Percentiles rank a stretch among this genome's conserved stretches.
Conservation (phyloP, 2,888 invertebrate species). For the Toxonevra muliebris region DNA sequence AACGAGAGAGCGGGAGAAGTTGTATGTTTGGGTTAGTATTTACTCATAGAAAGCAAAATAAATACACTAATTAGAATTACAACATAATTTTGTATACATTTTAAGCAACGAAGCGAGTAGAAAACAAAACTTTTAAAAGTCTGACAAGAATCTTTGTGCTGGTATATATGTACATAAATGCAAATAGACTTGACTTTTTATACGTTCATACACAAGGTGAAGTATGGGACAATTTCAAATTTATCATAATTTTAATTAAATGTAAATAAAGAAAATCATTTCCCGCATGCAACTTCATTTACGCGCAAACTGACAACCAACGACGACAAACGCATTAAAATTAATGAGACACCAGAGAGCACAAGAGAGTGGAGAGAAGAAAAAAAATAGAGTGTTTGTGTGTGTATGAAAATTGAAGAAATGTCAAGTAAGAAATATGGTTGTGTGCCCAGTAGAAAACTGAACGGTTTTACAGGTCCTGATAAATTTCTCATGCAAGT, state of each 20-base stretch:
- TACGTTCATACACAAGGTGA: background rate
- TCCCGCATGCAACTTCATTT: slow-evolving; percentile 11
- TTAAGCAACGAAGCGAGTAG: background rate
- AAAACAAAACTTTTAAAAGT: background rate
- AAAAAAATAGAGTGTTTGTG: slow-evolving; percentile 1
- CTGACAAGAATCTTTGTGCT: background rate
- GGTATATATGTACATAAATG: background rate
- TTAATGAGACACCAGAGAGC: slow-evolving; percentile 23
- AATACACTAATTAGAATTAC: slow-evolving; percentile 2
- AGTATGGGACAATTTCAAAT: slow-evolving; percentile 2
- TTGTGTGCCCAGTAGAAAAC: too few species aligned
- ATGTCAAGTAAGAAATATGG: background rate
- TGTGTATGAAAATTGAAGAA: background rate
- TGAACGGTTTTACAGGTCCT: too few species aligned
- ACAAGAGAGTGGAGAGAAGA: slow-evolving; percentile 5
- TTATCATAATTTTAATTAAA: slow-evolving; percentile 27
- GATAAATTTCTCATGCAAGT: too few species aligned
- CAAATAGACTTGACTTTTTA: background rate
- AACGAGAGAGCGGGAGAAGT: background rate
- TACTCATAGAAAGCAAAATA: background rate
- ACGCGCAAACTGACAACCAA: background rate
- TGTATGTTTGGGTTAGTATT: background rate
- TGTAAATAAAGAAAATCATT: slow-evolving; percentile 24
- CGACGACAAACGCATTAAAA: slow-evolving; percentile 11
- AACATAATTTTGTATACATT: background rate